A percentile compares a stretch with the other conserved stretches of the same genome.
Conservation (phyloP, 2,113 vertebrate species). For the Uria aalge region DNA sequence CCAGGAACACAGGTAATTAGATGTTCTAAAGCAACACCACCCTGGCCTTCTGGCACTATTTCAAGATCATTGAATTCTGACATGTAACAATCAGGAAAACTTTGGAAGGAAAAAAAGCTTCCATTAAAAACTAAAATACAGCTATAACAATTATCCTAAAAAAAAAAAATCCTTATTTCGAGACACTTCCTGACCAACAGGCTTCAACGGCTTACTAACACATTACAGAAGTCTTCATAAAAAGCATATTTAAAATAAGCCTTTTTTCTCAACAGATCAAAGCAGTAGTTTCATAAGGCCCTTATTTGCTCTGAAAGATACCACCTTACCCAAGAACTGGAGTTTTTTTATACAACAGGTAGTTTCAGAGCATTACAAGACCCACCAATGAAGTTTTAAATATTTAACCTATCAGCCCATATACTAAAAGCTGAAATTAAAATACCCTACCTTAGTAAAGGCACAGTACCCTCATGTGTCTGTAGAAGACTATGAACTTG, state of each 20-base stretch:
- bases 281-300: neutral
- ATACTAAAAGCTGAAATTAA: neutral
- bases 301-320: neutral
- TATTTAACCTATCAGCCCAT: neutral
- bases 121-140: neutral
- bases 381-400: neutral
- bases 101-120: slow-evolving; percentile 22
- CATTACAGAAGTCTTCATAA: neutral
- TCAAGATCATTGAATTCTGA: slow-evolving; percentile 84
- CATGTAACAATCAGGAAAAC: slow-evolving; percentile 94
- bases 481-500: slow-evolving; percentile 93
- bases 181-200: neutral
- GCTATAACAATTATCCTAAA: neutral
- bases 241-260: rapidly evolving
- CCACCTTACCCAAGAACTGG: rapidly evolving
- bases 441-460: slow-evolving; percentile 86
- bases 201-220: neutral
- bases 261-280: neutral
- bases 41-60: slow-evolving; percentile 80
- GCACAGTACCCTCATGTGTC: slow-evolving; percentile 93
- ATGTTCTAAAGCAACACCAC: slow-evolving; percentile 90
- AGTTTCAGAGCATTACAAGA: neutral
- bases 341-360: neutral
- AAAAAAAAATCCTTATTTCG: neutral
- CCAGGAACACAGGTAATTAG: slow-evolving; percentile 94